Base-by-base conservation (phyloP, 2,113 vertebrate genomes). In the Asarcornis scutulata region DNA sequence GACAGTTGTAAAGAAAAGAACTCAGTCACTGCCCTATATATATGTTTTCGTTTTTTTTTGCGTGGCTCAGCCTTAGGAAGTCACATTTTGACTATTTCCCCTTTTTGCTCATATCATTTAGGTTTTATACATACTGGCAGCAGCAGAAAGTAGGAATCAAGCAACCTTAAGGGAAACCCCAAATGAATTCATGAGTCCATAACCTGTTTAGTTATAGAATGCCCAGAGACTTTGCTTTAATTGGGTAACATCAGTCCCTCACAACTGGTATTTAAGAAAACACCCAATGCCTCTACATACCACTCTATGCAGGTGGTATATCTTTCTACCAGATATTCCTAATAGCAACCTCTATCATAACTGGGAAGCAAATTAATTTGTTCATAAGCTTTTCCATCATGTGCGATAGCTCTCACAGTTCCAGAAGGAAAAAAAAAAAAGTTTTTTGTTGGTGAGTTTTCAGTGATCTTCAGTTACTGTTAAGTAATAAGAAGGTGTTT, bases 401-500 rank as follows among this genome's bases (percentile, higher is more conserved):
- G 71, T 55, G 48, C 58, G 32, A 60, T 52, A 88, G 79, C 48
- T 67, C 56, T 76, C 53, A 46, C 13, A 27, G 32, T 87, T 89
- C n/a, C 44, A 5, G 55, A 56, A 64, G 22, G 59, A 26, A 83
- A 80, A 91, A 12, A 91, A 12, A 68, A 14, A 68, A 11, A 52
- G 20, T 44, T 25, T 66, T 59, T 55, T 56, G 18, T 58, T 92
- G 34, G 36, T 56, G 46, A 75, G 17, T 56, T 90, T 89, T 83
- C 79, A 48, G 60, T 75, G 78, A 64, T n/a, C 55, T 81, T 69
- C 38, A 50, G 67, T 75, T 85, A 64, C 36, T 13, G 7, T 78
- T 82, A 85, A 66, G 78, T 93, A 85, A 91, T 72, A 80, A 18
- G 44, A 83, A 18, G 44, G 42, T 42, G 83, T 89, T 94, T 91